phyloP scores from a whole-genome alignment of 2,797 vertebrate species.

The Trematomus bernacchii region DNA sequence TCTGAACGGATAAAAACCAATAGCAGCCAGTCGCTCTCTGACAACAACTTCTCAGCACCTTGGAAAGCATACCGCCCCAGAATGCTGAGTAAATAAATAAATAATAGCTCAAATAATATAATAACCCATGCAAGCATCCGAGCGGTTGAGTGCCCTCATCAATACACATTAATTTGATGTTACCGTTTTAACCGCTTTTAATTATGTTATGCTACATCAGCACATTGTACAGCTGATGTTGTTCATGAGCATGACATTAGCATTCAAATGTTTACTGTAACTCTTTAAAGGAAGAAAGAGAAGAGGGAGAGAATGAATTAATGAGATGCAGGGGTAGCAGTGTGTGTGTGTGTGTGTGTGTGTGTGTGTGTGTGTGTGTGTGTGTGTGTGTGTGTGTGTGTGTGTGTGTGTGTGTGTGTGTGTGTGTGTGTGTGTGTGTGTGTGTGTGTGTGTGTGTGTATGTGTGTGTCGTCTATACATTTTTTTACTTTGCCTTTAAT shows the following conservation, averaged over 20 bases:
- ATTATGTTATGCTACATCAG: conserved; percentile 79
- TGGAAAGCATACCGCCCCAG: conserved; percentile 43
- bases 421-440: conserved; percentile 10
- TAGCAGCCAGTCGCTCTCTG: conserved; percentile 29
- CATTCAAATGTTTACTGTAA: conserved; percentile 73
- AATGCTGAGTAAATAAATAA: conserved; percentile 39
- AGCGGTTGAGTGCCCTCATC: conserved; percentile 66
- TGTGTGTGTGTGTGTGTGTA: conserved; percentile 16
- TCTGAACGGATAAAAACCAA: conserved; percentile 34
- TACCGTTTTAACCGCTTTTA: conserved; percentile 75
- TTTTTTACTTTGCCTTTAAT: conserved; percentile 39
- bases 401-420: neutral
- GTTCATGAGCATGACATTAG: conserved; percentile 73
- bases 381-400: neutral
- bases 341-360: neutral
- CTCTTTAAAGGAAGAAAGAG: conserved; percentile 33
- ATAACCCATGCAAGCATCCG: conserved; percentile 37
- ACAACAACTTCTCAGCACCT: conserved; percentile 69
- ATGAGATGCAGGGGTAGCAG: conserved; percentile 21
- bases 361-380: neutral
- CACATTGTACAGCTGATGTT: conserved; percentile 60
- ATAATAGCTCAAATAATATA: conserved; percentile 41
- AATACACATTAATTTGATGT: conserved; percentile 76
- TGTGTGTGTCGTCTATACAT: neutral
- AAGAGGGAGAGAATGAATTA: conserved; percentile 18